A percentile compares a stretch with the other conserved stretches of the same genome.
phyloP scores from a whole-genome alignment of 2,113 vertebrate genomes.

The Cariama cristata region DNA sequence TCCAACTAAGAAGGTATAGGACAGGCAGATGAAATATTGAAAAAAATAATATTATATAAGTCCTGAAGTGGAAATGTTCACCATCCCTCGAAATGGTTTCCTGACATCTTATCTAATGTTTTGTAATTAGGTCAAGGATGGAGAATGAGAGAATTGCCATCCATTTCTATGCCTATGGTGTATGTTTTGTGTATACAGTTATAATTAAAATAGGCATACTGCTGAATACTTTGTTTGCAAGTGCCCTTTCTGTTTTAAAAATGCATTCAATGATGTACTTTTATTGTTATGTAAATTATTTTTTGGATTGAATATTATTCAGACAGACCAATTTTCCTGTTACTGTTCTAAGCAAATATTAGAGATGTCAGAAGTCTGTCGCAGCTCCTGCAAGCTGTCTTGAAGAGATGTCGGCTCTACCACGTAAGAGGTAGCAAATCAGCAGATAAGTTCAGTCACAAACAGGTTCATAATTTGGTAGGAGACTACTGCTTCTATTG shows the following conservation, averaged over 20 bases:
- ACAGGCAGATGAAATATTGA: slow-evolving; percentile 49
- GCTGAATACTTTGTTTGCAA: not conserved
- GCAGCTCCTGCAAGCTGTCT: not conserved
- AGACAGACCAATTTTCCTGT: slow-evolving; percentile 9
- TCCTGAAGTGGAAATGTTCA: slow-evolving; percentile 1
- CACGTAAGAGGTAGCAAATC: not conserved
- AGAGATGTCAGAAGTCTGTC: not conserved
- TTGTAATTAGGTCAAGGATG: slow-evolving; percentile 28
- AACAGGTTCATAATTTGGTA: not conserved
- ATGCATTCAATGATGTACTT: not conserved
- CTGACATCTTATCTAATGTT: slow-evolving; percentile 17
- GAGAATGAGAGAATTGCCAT: not conserved
- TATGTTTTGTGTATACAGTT: not conserved
- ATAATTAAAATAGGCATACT: not conserved
- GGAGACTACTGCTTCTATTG: not conserved
- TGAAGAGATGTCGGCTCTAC: not conserved
- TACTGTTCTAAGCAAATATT: not conserved
- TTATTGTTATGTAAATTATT: slow-evolving; percentile 36
- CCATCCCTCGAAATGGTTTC: slow-evolving; percentile 5
- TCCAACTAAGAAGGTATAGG: not conserved
- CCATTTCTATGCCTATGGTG: not conserved
- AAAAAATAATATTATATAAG: not conserved
- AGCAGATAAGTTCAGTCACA: not conserved
- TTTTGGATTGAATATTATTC: not conserved
- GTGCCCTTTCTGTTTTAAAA: not conserved